Evolutionary conservation across 2,888 invertebrate species (phyloP).

Genomic region (Alviniconcha strummeri): DNA sequence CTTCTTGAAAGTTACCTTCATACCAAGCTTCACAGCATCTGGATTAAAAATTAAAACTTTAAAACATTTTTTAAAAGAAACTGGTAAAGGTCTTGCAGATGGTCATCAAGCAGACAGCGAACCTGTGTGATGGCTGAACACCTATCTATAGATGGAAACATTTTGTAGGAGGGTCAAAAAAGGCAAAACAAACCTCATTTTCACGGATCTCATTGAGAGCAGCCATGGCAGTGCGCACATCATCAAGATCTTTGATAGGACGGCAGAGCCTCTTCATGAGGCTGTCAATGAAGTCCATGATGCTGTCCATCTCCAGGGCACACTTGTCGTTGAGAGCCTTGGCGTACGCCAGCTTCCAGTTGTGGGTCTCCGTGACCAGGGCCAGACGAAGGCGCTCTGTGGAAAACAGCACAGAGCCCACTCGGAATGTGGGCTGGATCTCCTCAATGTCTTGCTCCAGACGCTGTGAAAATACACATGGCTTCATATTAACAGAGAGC

Average conservation of each 20-base stretch:
- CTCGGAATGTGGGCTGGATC: slow-evolving; percentile 66
- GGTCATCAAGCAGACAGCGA: no score
- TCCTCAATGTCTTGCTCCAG: slow-evolving; percentile 72
- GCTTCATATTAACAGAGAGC: no score
- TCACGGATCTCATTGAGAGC: slow-evolving; percentile 91
- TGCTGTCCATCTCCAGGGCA: slow-evolving; percentile 72
- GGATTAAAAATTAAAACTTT: no score
- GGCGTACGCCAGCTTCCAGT: slow-evolving; percentile 74
- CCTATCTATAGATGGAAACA: no score
- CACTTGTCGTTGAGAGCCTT: slow-evolving; percentile 73
- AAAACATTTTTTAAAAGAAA: no score
- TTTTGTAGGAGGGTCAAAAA: no score
- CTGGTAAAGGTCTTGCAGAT: no score
- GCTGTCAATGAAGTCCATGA: slow-evolving; percentile 91
- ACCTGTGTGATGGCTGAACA: no score
- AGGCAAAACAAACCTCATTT: slow-evolving; percentile 80
- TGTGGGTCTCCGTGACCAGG: slow-evolving; percentile 79
- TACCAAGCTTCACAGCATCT: no score
- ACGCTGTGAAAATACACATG: slow-evolving; percentile 54
- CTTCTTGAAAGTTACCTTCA: no score
- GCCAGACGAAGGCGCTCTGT: slow-evolving; percentile 84
- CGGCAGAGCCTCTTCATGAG: slow-evolving; percentile 92
- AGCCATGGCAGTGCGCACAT: slow-evolving; percentile 94
- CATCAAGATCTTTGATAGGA: slow-evolving; percentile 91
- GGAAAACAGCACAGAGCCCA: slow-evolving; percentile 71